Conservation (phyloP, 2,797 vertebrate species). For the Xyrichtys novacula region DNA sequence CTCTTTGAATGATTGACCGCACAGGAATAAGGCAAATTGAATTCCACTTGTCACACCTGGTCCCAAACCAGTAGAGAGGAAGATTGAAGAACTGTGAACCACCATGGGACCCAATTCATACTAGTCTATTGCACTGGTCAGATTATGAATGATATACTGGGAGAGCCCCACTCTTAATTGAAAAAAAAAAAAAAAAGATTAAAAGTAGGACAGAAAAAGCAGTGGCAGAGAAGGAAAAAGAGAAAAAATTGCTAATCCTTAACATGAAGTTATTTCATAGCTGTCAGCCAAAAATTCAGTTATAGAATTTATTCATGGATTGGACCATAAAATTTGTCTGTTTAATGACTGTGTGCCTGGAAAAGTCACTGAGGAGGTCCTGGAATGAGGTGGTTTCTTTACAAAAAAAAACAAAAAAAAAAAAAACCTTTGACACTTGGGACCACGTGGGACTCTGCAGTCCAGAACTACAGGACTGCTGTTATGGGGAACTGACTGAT, state of each 20-base stretch:
- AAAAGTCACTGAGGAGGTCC: too few species aligned
- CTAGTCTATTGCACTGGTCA: constrained; percentile 19
- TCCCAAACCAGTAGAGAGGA: constrained; percentile 62
- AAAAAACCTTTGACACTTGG: too few species aligned
- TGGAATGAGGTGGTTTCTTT: too few species aligned
- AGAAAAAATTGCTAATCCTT: neutral
- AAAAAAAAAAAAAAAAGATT: constrained; percentile 5
- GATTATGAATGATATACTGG: neutral
- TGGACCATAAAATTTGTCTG: neutral
- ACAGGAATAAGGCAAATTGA: constrained; percentile 42
- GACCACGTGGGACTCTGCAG: too few species aligned
- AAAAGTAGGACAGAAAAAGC: neutral
- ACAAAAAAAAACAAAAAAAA: too few species aligned
- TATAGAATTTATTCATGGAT: neutral
- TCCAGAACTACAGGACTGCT: too few species aligned
- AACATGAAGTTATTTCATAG: neutral
- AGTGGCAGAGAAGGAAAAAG: neutral
- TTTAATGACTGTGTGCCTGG: too few species aligned
- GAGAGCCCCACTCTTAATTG: neutral
- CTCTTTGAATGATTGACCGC: constrained; percentile 24
- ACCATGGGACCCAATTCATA: constrained; percentile 20
- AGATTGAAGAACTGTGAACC: constrained; percentile 46
- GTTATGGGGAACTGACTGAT: too few species aligned
- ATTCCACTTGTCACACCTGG: constrained; percentile 60
- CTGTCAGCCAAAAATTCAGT: neutral